A percentile compares a stretch with the other conserved stretches of the same genome.
These are phyloP conservation scores for Dermochelys coriacea DNA, from an alignment of 2,797 vertebrate species.

Conservation along the genomic window DNA sequence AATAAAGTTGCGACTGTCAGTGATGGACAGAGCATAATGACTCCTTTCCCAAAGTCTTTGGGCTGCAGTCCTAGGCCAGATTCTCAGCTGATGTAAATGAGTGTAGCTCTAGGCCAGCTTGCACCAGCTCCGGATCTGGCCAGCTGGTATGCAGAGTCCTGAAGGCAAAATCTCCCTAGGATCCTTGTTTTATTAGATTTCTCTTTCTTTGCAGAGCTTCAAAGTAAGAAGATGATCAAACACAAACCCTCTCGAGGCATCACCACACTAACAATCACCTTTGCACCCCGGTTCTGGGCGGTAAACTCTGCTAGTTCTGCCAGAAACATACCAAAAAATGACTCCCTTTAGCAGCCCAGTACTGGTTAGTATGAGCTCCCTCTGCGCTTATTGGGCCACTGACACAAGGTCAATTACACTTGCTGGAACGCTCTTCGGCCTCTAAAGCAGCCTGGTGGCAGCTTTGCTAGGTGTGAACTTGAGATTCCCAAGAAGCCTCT, in stretches of 20 bases:
- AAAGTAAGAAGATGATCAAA: constrained; percentile 68
- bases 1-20: background rate
- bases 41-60: background rate
- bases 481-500: background rate
- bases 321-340: background rate
- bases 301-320: background rate
- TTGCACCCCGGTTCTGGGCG: rapidly evolving
- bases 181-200: background rate
- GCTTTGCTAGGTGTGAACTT: background rate
- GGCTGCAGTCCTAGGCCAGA: background rate
- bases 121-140: background rate
- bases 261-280: background rate
- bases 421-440: background rate
- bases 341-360: background rate
- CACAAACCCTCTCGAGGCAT: rapidly evolving
- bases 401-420: rapidly evolving
- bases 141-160: background rate
- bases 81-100: background rate
- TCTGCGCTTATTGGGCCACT: background rate
- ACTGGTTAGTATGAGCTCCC: background rate
- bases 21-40: rapidly evolving
- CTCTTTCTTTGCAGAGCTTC: constrained; percentile 72
- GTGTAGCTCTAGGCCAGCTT: rapidly evolving
- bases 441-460: background rate
- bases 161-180: background rate